phyloP scores from a whole-genome alignment of 2,797 vertebrate species.

The Lepus oiostolus region DNA sequence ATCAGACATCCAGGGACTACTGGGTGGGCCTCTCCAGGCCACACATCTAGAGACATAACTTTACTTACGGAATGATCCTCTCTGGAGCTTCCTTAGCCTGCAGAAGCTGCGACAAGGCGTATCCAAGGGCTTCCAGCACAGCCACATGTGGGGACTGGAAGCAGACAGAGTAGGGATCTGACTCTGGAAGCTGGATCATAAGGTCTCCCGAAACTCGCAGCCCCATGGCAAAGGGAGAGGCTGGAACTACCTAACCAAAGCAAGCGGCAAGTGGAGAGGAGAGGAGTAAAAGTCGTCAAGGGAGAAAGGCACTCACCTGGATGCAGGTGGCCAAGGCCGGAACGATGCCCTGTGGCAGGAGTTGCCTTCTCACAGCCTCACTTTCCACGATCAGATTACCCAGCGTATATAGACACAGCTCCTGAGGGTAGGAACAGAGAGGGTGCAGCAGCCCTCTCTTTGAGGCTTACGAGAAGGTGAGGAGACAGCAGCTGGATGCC shows the following conservation, averaged over 20 bases:
- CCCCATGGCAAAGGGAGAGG: neutral
- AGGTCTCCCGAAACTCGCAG: conserved; percentile 35
- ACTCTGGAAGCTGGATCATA: neutral
- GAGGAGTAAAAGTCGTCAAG: neutral
- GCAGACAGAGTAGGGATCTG: conserved; percentile 76
- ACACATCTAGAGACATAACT: neutral
- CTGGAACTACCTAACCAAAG: conserved; percentile 23
- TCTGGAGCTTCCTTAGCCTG: conserved; percentile 92
- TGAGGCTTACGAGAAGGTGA: neutral
- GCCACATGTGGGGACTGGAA: conserved; percentile 93
- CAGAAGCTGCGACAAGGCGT: conserved; percentile 95
- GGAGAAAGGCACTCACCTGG: conserved; percentile 89
- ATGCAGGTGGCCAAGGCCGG: conserved; percentile 93
- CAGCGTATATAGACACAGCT: conserved; percentile 96
- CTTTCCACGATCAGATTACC: conserved; percentile 96
- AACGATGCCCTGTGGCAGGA: conserved; percentile 96
- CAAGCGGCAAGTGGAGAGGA: neutral
- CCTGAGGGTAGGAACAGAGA: conserved; percentile 88
- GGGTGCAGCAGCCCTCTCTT: neutral
- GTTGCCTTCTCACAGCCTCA: conserved; percentile 91
- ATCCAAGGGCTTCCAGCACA: conserved; percentile 96
- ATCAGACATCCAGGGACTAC: neutral
- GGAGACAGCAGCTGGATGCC: neutral
- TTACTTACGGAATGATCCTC: conserved; percentile 94
- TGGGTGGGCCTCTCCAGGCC: neutral